Percentiles rank a stretch among this genome's conserved stretches.
phyloP scores from a whole-genome alignment of 2,888 invertebrate genomes.

The Chrysopilus asiliformis region DNA sequence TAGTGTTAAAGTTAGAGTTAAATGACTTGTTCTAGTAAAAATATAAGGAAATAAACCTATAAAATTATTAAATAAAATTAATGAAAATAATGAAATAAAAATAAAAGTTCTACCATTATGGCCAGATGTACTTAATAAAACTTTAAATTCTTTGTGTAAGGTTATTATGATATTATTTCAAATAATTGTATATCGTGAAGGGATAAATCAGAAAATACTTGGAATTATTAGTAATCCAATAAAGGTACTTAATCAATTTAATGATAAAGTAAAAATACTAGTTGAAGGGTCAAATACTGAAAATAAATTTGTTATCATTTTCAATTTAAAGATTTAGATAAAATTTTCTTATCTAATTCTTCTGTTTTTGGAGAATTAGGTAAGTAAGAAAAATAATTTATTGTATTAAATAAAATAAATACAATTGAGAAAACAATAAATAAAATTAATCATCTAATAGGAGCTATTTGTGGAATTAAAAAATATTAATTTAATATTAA shows the following conservation, averaged over 20 bases:
- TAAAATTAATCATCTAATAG: slow-evolving; percentile 41
- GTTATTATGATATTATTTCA: slow-evolving; percentile 39
- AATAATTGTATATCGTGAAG: slow-evolving; percentile 39
- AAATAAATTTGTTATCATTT: slow-evolving; percentile 56
- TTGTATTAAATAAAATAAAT: slow-evolving; percentile 40
- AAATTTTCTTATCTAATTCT: slow-evolving; percentile 23
- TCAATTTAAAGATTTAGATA: slow-evolving; percentile 35
- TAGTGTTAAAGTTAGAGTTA: slow-evolving; percentile 44
- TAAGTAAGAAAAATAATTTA: slow-evolving; percentile 40
- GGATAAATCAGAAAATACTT: slow-evolving; percentile 41
- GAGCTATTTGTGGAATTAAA: slow-evolving; percentile 57
- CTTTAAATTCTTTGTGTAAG: slow-evolving; percentile 46
- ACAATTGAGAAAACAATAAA: slow-evolving; percentile 32
- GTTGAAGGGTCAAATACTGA: slow-evolving; percentile 52
- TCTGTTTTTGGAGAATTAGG: slow-evolving; percentile 24
- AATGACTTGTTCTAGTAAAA: slow-evolving; percentile 53
- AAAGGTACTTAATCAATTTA: slow-evolving; percentile 48
- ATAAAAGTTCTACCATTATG: too few relatives aligned
- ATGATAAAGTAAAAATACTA: slow-evolving; percentile 38
- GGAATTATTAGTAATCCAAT: slow-evolving; percentile 41
- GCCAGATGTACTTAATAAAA: too few relatives aligned
- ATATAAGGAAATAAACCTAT: too few relatives aligned
- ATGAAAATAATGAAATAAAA: too few relatives aligned
- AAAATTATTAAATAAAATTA: too few relatives aligned
- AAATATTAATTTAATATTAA: slow-evolving; percentile 42